Evolutionary conservation across 2,888 invertebrate genomes (phyloP), one percentile per base, ranked within the genome.

Genomic region (Drosophila kokeensis): DNA sequence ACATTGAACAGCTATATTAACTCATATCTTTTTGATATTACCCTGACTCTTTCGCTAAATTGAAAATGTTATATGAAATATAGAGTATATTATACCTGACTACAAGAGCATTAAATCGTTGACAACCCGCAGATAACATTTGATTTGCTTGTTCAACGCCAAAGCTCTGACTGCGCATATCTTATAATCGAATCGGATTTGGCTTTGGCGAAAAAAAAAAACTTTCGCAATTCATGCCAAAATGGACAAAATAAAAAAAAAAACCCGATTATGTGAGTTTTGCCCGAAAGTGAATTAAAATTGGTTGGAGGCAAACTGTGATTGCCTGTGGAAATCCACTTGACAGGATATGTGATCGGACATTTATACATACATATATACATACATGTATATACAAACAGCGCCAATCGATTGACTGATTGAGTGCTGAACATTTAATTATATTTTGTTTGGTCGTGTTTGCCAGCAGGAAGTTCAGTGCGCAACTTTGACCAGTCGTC

Each of bases 101-200:
- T 21, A 21, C 1, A 24, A 57, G 15, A 15, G 40, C 29, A 42
- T 57, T 30, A 15, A 21, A 24, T 40, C 15, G 15, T 30, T 30
- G 40, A 18, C 29, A 15, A 5, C n/a, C 13, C 15, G 21, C 27
- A 57, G 29, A 57, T 29, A 29, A 21, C n/a, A 57, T 40, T 15
- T 10, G 4, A 29, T 24, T 34, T 34, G 18, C 2, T 24, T n/a
- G n/a, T 40, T 15, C 11, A 45, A 24, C 24, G 45, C 2, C 13
- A 38, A 18, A 18, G 59, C 32, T 21, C 53, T 34, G 34, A 32
- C 53, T 32, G 68, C 21, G 67, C 34, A 34, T 82, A 74, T 85
- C 80, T 71, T 68, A 59, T 80, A 80, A 71, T 83, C 58, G 69
- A 83, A 71, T 74, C 66, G 60, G 49, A 52, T 55, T 73, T 45